phyloP scores from a whole-genome alignment of 1,140 invertebrate species.

The Drepana arcuata region DNA sequence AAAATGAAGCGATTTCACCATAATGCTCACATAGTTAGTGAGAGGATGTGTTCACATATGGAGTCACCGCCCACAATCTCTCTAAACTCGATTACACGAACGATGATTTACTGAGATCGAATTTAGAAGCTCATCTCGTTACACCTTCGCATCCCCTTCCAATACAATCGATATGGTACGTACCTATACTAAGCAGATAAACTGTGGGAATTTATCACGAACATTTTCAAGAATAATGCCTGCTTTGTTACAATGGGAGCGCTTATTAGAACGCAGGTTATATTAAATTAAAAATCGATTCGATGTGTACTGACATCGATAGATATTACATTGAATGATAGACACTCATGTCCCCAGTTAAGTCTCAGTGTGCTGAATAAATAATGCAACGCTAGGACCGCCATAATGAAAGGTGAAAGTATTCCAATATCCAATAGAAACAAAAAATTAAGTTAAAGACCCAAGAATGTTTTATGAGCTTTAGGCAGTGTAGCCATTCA shows the following conservation, averaged over 20 bases:
- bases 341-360: slow-evolving; percentile 36
- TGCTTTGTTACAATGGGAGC: too few relatives aligned
- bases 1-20: slow-evolving; percentile 33
- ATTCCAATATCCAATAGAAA: slow-evolving; percentile 47
- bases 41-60: slow-evolving; percentile 58
- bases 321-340: too few relatives aligned
- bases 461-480: slow-evolving; percentile 53
- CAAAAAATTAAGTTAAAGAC: slow-evolving; percentile 47
- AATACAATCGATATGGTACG: too few relatives aligned
- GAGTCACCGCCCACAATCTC: slow-evolving; percentile 45
- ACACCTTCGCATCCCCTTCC: slow-evolving; percentile 40
- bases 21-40: slow-evolving; percentile 33
- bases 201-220: too few relatives aligned
- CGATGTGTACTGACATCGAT: slow-evolving; percentile 32
- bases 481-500: slow-evolving; percentile 57
- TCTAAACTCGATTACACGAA: slow-evolving; percentile 64
- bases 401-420: slow-evolving; percentile 62
- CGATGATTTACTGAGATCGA: slow-evolving; percentile 67
- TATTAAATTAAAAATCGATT: too few relatives aligned
- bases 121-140: slow-evolving; percentile 56
- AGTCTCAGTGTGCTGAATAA: slow-evolving; percentile 41
- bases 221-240: too few relatives aligned
- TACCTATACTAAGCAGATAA: too few relatives aligned
- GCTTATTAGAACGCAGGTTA: too few relatives aligned
- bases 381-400: slow-evolving; percentile 39